These are phyloP conservation scores for Datnioides undecimradiatus DNA, from an alignment of 2,113 vertebrate genomes.

Conservation along the genomic window DNA sequence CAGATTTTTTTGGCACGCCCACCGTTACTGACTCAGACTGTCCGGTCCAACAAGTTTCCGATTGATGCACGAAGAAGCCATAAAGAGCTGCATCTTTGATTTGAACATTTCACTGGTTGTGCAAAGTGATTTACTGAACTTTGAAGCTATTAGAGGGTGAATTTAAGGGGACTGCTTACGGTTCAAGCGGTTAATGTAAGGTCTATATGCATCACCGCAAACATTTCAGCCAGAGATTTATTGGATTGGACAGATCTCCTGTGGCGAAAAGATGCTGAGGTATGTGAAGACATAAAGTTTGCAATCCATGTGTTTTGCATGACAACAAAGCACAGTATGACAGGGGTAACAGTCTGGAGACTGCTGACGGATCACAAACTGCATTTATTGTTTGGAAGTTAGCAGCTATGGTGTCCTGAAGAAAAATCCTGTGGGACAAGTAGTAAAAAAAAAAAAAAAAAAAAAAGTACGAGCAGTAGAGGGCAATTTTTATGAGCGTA, in stretches of 20 bases:
- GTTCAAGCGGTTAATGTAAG: conserved; percentile 1
- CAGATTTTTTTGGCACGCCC: too few relatives aligned
- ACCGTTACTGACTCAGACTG: background rate
- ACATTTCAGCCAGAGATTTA: conserved; percentile 16
- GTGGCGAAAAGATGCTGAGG: conserved; percentile 51
- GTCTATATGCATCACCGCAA: conserved; percentile 20
- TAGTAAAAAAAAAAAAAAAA: conserved; percentile 18
- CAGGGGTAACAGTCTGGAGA: conserved; percentile 50
- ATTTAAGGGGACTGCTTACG: background rate
- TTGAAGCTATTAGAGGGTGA: background rate
- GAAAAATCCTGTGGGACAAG: conserved; percentile 60
- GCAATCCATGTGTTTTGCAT: conserved; percentile 54
- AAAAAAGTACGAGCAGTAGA: conserved; percentile 34
- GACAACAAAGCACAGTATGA: conserved; percentile 47
- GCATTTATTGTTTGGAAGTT: conserved; percentile 68
- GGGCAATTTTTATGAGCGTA: conserved; percentile 54
- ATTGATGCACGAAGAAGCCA: background rate
- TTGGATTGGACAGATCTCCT: conserved; percentile 40
- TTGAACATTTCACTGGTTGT: background rate
- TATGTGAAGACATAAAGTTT: conserved; percentile 51
- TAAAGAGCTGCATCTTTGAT: background rate
- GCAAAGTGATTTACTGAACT: background rate
- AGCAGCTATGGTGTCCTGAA: conserved; percentile 50
- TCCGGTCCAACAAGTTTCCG: background rate
- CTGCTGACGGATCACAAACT: conserved; percentile 71